Conservation (phyloP, 2,113 vertebrate genomes). For the Parus major region DNA sequence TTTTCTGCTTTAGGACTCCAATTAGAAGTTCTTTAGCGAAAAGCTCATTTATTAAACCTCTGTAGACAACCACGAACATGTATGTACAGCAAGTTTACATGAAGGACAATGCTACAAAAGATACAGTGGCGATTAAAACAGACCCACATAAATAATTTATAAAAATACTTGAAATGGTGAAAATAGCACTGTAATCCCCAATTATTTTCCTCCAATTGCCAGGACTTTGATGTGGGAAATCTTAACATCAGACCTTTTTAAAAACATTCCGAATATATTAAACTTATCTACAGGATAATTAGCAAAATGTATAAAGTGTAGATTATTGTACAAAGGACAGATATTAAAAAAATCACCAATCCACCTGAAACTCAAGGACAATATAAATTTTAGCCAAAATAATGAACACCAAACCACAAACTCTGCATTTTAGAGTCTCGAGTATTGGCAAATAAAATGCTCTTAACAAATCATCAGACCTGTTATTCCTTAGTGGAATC, state of each 20-base stretch:
- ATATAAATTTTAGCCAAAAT: constrained; percentile 50
- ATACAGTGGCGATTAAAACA: constrained; percentile 70
- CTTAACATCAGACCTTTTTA: constrained; percentile 59
- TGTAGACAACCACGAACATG: constrained; percentile 67
- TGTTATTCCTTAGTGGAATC: constrained; percentile 13
- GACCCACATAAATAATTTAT: constrained; percentile 74
- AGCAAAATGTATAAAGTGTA: constrained; percentile 76
- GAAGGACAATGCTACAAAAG: constrained; percentile 74
- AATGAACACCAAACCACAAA: constrained; percentile 5
- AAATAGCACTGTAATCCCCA: constrained; percentile 64
- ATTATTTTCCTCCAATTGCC: constrained; percentile 64
- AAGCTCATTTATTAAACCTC: constrained; percentile 80
- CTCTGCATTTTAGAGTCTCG: not conserved
- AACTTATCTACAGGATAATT: constrained; percentile 74
- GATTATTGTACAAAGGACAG: constrained; percentile 75
- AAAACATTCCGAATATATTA: constrained; percentile 76
- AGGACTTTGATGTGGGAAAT: constrained; percentile 40
- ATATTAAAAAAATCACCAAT: constrained; percentile 68
- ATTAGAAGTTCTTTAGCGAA: constrained; percentile 41
- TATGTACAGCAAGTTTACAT: constrained; percentile 70
- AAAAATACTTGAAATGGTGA: constrained; percentile 74
- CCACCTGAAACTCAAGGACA: constrained; percentile 60
- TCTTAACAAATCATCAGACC: not conserved
- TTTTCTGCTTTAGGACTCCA: not conserved
- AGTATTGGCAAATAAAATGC: constrained; percentile 23